Conservation (phyloP, 1,140 invertebrate species). For the Phocides pigmalion region DNA sequence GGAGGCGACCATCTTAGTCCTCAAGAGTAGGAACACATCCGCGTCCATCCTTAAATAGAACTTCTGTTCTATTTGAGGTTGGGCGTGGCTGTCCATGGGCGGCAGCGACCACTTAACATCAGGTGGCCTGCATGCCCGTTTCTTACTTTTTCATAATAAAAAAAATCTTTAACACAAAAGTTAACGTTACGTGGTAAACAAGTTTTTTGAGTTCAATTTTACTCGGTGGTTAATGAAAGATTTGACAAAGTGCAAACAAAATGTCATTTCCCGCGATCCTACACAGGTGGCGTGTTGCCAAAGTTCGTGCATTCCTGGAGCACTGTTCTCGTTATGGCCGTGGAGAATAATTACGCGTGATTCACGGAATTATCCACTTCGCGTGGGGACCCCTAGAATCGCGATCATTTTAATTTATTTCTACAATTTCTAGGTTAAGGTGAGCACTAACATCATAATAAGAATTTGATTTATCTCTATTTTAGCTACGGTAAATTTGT, state of each 20-base stretch:
- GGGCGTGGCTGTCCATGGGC: too few relatives aligned
- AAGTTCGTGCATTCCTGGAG: slow-evolving; percentile 55
- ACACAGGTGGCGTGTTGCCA: slow-evolving; percentile 56
- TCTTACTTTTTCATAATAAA: too few relatives aligned
- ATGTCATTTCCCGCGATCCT: slow-evolving; percentile 51
- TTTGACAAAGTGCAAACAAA: slow-evolving; percentile 53
- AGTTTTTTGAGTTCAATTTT: not conserved
- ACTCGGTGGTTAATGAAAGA: slow-evolving; percentile 29
- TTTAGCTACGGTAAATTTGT: too few relatives aligned
- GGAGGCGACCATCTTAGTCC: too few relatives aligned
- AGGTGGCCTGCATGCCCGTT: too few relatives aligned
- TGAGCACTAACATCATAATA: slow-evolving; percentile 24
- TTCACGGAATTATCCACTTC: slow-evolving; percentile 32
- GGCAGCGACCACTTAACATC: not conserved
- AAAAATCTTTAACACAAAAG: not conserved
- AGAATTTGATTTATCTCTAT: not conserved
- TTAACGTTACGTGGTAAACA: slow-evolving; percentile 11
- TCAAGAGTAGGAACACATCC: too few relatives aligned
- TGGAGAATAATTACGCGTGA: slow-evolving; percentile 41
- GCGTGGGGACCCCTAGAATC: not conserved
- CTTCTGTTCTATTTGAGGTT: too few relatives aligned
- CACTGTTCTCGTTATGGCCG: slow-evolving; percentile 48
- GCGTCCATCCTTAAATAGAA: too few relatives aligned
- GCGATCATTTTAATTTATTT: slow-evolving; percentile 15
- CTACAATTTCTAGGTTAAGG: slow-evolving; percentile 40